Evolutionary conservation across 1,140 invertebrate species (phyloP).

Genomic region (Thaumetopoea pityocampa): DNA sequence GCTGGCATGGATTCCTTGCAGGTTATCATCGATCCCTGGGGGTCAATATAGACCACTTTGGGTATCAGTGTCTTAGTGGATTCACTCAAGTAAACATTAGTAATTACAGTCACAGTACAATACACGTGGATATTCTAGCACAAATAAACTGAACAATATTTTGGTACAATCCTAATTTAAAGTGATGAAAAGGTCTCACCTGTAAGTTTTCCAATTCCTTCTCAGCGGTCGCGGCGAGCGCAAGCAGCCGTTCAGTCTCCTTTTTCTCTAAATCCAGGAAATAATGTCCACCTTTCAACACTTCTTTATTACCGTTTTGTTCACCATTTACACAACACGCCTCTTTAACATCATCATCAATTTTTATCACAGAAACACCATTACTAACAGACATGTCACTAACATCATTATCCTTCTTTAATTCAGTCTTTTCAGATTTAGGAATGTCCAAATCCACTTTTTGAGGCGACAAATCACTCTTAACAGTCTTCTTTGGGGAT

Average conservation of each 20-base stretch:
- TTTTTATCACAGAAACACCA: conserved; percentile 67
- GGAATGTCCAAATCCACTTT: conserved; percentile 55
- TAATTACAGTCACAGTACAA: too few species aligned
- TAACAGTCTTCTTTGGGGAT: conserved; percentile 76
- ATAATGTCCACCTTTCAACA: conserved; percentile 82
- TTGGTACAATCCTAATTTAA: too few species aligned
- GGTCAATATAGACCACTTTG: too few species aligned
- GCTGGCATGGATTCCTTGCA: too few species aligned
- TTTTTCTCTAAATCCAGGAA: conserved; percentile 84
- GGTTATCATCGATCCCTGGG: too few species aligned
- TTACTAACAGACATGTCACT: conserved; percentile 47
- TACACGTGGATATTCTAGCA: too few species aligned
- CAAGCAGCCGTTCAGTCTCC: conserved; percentile 83
- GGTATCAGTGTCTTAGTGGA: too few species aligned
- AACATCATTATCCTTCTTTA: conserved; percentile 12
- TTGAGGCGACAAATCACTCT: conserved; percentile 47
- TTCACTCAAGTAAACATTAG: too few species aligned
- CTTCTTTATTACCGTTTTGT: conserved; percentile 36
- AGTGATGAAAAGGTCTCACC: conserved; percentile 34
- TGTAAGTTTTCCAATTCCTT: conserved; percentile 78
- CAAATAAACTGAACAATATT: too few species aligned
- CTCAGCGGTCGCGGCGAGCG: conserved; percentile 82
- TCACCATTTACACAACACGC: conserved; percentile 31
- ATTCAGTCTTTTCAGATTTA: conserved; percentile 49
- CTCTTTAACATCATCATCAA: conserved; percentile 39